Conservation (phyloP, 2,888 invertebrate genomes). For the Napeogenes sylphis region DNA sequence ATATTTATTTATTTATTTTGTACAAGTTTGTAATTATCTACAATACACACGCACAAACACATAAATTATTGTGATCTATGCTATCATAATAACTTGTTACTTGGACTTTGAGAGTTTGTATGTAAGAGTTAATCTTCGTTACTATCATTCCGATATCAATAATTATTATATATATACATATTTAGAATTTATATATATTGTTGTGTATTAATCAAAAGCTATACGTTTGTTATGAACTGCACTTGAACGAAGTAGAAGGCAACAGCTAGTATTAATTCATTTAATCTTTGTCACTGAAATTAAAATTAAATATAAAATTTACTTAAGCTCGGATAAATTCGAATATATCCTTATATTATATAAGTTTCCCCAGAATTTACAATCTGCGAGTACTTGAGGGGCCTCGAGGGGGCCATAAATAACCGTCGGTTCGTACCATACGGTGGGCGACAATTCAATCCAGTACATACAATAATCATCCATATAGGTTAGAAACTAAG, state of each 20-base stretch:
- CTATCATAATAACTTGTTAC: constrained; percentile 7
- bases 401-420: constrained; percentile 75
- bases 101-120: constrained; percentile 12
- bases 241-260: too few relatives aligned
- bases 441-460: constrained; percentile 12
- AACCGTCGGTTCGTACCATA: constrained; percentile 56
- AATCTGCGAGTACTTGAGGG: constrained; percentile 72
- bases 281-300: not conserved
- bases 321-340: too few relatives aligned
- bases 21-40: too few relatives aligned
- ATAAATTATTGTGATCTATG: too few relatives aligned
- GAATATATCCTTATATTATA: constrained; percentile 43
- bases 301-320: constrained; percentile 8
- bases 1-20: too few relatives aligned
- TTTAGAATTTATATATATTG: too few relatives aligned
- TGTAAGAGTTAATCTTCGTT: not conserved
- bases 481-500: constrained; percentile 10
- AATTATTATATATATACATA: too few relatives aligned
- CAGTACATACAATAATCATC: constrained; percentile 15
- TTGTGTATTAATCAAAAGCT: too few relatives aligned
- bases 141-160: too few relatives aligned
- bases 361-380: constrained; percentile 70
- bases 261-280: too few relatives aligned
- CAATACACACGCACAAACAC: too few relatives aligned
- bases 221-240: too few relatives aligned